Base-by-base conservation (phyloP, 1,140 invertebrate genomes). In the Mercenaria mercenaria region DNA sequence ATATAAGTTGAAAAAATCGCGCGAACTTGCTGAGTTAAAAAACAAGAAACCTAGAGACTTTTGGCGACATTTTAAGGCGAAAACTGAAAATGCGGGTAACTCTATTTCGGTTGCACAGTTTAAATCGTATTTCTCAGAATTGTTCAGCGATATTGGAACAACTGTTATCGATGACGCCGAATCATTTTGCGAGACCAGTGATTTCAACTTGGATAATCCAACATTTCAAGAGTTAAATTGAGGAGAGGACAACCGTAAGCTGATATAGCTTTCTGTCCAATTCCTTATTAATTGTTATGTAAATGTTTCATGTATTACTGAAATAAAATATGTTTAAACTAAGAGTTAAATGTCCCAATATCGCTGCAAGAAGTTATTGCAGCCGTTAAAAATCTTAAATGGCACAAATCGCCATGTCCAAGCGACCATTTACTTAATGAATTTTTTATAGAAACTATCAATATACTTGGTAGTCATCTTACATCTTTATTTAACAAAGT, bases 391-490 rank as follows among this genome's bases (percentile, higher is more conserved):
- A 1, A 18, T 37, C 34, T 80, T 23, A 80, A 59, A 29, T 6
- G 47, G 23, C 6, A 50, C 32, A 77, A 77, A 50, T 32, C 74
- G 6, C 26, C 39, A 6, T 76, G 39, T 52, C 34, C 18, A 3
- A 56, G 11, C 32, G 77, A 80, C 34, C 13, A 80, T 11, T 34
- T 80, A 23, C 8, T 80, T 34, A 80, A 80, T 39, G 77, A 80
- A 39, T 80, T 56, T 59, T 52, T 80, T 37, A 56, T 59, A 23
- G 77, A 80, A 56, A 23, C 77, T 6, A n/a, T 52, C 13, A 47
- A 80, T 80, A 80, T 80, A 13, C 2, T 80, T 23, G 50, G n/a
- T 29, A 20, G 37, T 23, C 77, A 80, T 39, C 6, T 80, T 20
- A 39, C 23, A 23, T 47, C 56, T 59, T 15, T 52, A 23, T 80